Evolutionary conservation across 2,888 invertebrate genomes (phyloP).

Genomic region (Tineola bisselliella): DNA sequence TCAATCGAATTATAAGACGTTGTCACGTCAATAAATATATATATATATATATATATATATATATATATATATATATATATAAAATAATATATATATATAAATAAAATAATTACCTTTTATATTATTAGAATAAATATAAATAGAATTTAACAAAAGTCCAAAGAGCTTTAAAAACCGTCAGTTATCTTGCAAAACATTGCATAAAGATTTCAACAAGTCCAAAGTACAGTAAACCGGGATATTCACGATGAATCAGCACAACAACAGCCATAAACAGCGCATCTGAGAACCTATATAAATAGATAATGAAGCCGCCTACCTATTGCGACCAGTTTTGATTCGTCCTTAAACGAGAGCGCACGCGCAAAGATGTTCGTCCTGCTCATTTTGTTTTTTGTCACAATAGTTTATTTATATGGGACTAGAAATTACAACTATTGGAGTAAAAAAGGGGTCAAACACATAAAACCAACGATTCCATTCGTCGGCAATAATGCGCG

Average conservation of each 20-base stretch:
- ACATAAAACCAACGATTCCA: conserved; percentile 32
- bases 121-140: too few relatives aligned
- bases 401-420: conserved; percentile 23
- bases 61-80: neutral
- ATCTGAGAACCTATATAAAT: neutral
- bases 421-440: conserved; percentile 32
- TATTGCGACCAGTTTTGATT: neutral
- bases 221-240: neutral
- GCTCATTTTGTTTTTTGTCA: neutral
- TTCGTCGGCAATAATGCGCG: conserved; percentile 34
- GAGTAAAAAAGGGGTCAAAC: conserved; percentile 28
- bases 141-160: neutral
- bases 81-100: too few relatives aligned
- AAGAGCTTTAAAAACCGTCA: neutral
- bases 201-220: neutral
- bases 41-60: neutral
- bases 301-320: neutral
- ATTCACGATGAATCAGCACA: neutral
- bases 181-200: neutral
- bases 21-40: neutral
- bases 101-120: too few relatives aligned
- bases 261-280: neutral
- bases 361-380: neutral
- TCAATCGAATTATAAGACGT: too few relatives aligned
- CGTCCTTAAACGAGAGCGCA: neutral